These are phyloP conservation scores for Rhyacophila brunnea DNA, from an alignment of 1,140 invertebrate genomes.

Conservation along the genomic window DNA sequence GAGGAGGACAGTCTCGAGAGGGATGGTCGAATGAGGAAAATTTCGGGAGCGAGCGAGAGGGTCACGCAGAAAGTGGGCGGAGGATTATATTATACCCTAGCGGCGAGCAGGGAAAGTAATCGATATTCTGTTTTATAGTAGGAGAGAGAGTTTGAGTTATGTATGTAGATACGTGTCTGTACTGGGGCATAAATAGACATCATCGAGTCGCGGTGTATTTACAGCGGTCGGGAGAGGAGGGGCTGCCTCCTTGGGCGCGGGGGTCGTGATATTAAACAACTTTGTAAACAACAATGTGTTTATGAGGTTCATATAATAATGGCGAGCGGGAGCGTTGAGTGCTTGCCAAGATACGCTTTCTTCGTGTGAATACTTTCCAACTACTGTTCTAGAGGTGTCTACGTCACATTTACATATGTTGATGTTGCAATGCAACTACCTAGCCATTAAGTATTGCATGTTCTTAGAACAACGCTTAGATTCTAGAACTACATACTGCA, in stretches of 20 bases:
- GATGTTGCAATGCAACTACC: no score
- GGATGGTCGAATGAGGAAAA: slow-evolving; percentile 11
- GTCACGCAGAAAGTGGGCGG: slow-evolving; percentile 23
- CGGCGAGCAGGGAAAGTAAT: slow-evolving; percentile 36
- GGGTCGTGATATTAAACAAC: slow-evolving; percentile 26
- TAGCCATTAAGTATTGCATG: no score
- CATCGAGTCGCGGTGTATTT: slow-evolving; percentile 32
- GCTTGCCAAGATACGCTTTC: slow-evolving; percentile 10
- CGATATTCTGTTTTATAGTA: slow-evolving; percentile 36
- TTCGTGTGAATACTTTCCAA: slow-evolving; percentile 6
- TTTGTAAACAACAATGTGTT: slow-evolving; percentile 30
- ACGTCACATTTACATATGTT: slow-evolving; percentile 1
- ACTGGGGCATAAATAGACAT: slow-evolving; percentile 32
- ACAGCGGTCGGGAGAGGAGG: slow-evolving; percentile 16
- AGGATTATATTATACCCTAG: slow-evolving; percentile 35
- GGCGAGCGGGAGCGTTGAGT: slow-evolving; percentile 3
- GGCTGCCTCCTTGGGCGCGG: not conserved
- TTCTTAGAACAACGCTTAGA: no score
- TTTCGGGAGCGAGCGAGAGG: slow-evolving; percentile 20
- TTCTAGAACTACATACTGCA: no score
- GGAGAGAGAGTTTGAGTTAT: slow-evolving; percentile 30
- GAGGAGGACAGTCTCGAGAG: slow-evolving; percentile 12
- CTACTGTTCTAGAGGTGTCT: not conserved
- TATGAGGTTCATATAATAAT: slow-evolving; percentile 26
- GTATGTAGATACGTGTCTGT: slow-evolving; percentile 27